Evolutionary conservation across 2,113 vertebrate genomes (phyloP).

Genomic region (Percina caprodes): DNA sequence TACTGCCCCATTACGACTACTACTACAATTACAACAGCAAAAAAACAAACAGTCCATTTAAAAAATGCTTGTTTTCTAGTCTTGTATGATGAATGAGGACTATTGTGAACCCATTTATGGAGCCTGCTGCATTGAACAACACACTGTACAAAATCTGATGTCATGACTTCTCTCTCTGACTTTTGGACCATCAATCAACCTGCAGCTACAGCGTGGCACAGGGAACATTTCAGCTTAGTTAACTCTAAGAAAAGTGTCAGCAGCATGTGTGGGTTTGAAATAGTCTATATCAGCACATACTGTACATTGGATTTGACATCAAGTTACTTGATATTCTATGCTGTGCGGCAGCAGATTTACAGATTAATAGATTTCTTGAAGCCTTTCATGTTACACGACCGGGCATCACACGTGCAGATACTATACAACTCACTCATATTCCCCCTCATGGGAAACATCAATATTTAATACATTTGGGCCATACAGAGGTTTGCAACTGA

Average conservation of each 20-base stretch:
- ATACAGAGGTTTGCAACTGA: conserved; percentile 17
- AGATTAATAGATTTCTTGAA: conserved; percentile 62
- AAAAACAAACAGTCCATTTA: conserved; percentile 13
- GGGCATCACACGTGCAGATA: conserved; percentile 27
- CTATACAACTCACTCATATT: conserved; percentile 53
- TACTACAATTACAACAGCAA: conserved; percentile 13
- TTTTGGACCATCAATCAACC: conserved; percentile 62
- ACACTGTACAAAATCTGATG: conserved; percentile 46
- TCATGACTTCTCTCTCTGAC: conserved; percentile 59
- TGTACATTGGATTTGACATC: conserved; percentile 38
- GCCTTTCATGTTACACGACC: conserved; percentile 51
- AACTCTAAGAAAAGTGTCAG: conserved; percentile 22
- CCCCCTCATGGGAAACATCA: conserved; percentile 53
- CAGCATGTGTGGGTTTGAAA: conserved; percentile 31
- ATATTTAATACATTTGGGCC: conserved; percentile 54
- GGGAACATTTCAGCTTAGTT: conserved; percentile 32
- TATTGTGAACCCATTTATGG: conserved; percentile 22
- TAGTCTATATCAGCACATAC: conserved; percentile 20
- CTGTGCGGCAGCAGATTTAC: conserved; percentile 50
- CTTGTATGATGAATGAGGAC: neutral
- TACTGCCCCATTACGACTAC: neutral
- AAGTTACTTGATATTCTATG: conserved; percentile 48
- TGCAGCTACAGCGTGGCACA: neutral
- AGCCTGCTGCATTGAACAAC: conserved; percentile 29
- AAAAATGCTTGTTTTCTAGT: neutral